phyloP scores from a whole-genome alignment of 2,888 invertebrate genomes.

The Agrotis ipsilon region DNA sequence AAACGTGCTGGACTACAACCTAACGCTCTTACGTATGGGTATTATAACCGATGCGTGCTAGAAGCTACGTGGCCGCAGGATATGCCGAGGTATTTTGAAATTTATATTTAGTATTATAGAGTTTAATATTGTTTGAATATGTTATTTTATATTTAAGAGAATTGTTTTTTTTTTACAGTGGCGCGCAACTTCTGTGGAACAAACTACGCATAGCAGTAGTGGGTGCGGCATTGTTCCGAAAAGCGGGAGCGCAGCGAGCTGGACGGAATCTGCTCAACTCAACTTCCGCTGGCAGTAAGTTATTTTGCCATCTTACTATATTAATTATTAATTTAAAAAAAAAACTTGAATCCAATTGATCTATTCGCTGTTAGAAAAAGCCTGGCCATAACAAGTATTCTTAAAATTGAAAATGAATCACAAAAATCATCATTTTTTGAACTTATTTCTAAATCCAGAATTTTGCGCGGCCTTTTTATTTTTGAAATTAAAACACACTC shows the following conservation, averaged over 20 bases:
- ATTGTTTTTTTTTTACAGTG: slow-evolving; percentile 82
- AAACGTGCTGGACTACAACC: slow-evolving; percentile 98
- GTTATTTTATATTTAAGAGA: too few relatives aligned
- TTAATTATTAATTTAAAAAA: too few relatives aligned
- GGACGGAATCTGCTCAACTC: slow-evolving; percentile 74
- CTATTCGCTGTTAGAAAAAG: too few relatives aligned
- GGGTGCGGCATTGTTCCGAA: slow-evolving; percentile 97
- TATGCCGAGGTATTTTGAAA: slow-evolving; percentile 90
- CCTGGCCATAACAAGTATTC: too few relatives aligned
- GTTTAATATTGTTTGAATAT: neutral
- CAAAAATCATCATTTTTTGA: too few relatives aligned
- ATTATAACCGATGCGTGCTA: slow-evolving; percentile 95
- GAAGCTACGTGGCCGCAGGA: slow-evolving; percentile 98
- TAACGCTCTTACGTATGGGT: slow-evolving; percentile 99
- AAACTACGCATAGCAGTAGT: slow-evolving; percentile 97
- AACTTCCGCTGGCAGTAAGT: slow-evolving; percentile 73
- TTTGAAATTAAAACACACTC: too few relatives aligned
- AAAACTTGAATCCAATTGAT: too few relatives aligned
- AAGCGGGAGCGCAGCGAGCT: slow-evolving; percentile 92
- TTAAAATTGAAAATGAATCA: too few relatives aligned
- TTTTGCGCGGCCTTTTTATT: too few relatives aligned
- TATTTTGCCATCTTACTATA: neutral
- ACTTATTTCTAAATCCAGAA: too few relatives aligned
- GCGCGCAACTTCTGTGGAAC: slow-evolving; percentile 97
- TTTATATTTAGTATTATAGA: neutral